These are phyloP conservation scores for Odocoileus virginianus DNA, from an alignment of 2,113 vertebrate genomes.

Conservation along the genomic window DNA sequence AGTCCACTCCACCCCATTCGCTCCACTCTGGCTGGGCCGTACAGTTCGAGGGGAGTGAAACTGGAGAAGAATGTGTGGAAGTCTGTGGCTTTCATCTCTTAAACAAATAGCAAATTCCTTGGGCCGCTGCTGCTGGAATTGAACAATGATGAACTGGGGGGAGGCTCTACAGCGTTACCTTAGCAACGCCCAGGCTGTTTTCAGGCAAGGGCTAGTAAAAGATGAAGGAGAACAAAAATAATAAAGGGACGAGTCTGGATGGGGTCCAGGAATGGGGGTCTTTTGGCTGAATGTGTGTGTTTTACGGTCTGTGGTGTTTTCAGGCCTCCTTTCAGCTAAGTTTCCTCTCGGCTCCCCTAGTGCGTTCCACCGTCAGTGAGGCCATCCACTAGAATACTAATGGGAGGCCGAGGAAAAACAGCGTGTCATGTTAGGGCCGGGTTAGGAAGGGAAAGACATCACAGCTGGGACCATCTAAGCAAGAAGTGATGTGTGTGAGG, in stretches of 20 bases:
- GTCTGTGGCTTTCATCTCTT: conserved; percentile 84
- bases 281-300: background rate
- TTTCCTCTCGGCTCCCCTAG: background rate
- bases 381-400: conserved; percentile 33
- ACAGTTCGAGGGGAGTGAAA: conserved; percentile 78
- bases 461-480: background rate
- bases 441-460: background rate
- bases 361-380: accelerated
- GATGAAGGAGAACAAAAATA: conserved; percentile 57
- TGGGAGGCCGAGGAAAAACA: background rate
- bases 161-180: conserved; percentile 70
- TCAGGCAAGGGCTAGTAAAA: conserved; percentile 60
- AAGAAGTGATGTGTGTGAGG: accelerated
- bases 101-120: conserved; percentile 87
- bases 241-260: conserved; percentile 39
- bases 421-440: accelerated
- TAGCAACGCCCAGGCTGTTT: conserved; percentile 76
- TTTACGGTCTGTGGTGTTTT: conserved; percentile 28
- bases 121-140: conserved; percentile 70
- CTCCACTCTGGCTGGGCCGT: conserved; percentile 67
- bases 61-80: conserved; percentile 83
- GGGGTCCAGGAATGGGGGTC: conserved; percentile 55
- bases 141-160: conserved; percentile 73
- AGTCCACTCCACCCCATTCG: conserved; percentile 30
- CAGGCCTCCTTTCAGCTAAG: background rate